phyloP scores from a whole-genome alignment of 2,113 vertebrate genomes.

The Notiomystis cincta region DNA sequence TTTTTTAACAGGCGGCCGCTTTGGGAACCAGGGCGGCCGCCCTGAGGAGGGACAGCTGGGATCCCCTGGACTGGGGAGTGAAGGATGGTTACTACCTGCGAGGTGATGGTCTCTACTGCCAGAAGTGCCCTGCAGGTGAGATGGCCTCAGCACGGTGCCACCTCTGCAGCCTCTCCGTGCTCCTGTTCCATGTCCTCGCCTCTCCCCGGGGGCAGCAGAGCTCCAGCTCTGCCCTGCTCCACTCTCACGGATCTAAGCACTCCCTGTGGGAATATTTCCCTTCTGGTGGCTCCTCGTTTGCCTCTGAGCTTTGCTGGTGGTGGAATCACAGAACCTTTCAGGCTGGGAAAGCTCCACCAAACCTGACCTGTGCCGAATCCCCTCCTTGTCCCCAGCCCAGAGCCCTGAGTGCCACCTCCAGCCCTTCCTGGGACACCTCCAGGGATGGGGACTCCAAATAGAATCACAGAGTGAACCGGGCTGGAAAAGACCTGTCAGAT shows the following conservation, averaged over 20 bases:
- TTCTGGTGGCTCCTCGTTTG: background rate
- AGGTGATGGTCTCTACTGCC: accelerated
- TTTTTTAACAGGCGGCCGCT: accelerated
- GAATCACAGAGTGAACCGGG: too few relatives aligned
- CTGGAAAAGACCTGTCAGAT: too few relatives aligned
- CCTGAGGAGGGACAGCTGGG: background rate
- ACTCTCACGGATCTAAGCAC: accelerated
- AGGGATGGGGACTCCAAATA: background rate
- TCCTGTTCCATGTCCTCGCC: background rate
- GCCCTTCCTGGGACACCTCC: background rate
- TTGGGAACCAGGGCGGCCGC: accelerated
- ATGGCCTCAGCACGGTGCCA: accelerated
- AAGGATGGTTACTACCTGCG: background rate
- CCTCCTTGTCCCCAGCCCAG: background rate
- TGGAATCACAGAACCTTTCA: background rate
- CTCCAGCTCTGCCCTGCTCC: background rate
- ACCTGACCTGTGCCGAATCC: accelerated
- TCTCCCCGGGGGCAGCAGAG: background rate
- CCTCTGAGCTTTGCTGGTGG: background rate
- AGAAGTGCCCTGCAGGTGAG: background rate
- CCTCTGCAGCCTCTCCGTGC: accelerated
- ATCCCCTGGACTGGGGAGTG: background rate
- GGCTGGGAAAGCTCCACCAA: background rate
- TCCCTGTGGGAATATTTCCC: background rate
- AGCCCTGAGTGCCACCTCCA: background rate